These are phyloP conservation scores for Simalia tracyae DNA, from an alignment of 2,797 vertebrate species.

Conservation along the genomic window DNA sequence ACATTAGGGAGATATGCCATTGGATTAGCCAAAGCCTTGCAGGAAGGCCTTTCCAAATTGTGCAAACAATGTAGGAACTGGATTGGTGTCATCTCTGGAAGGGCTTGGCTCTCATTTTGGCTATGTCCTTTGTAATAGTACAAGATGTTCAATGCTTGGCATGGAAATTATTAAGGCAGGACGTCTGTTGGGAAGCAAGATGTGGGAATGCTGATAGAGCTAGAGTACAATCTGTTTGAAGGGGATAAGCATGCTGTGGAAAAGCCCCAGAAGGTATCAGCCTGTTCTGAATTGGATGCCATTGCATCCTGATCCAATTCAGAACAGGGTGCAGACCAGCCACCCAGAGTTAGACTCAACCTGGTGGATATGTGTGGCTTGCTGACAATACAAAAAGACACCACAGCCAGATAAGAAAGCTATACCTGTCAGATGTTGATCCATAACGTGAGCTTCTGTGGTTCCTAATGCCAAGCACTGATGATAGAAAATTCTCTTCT, in stretches of 20 bases:
- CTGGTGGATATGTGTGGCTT: conserved; percentile 28
- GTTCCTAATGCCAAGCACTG: not conserved
- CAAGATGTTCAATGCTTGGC: conserved; percentile 13
- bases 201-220: conserved; percentile 6
- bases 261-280: conserved; percentile 57
- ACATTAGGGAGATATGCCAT: conserved; percentile 37
- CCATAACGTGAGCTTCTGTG: not conserved
- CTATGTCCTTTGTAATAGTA: not conserved
- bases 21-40: conserved; percentile 49
- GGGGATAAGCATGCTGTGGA: conserved; percentile 64
- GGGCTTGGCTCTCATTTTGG: conserved; percentile 18
- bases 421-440: not conserved
- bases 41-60: conserved; percentile 15
- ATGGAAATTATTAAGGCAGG: not conserved
- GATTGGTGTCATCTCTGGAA: conserved; percentile 11
- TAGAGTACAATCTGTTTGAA: conserved; percentile 53
- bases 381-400: not conserved
- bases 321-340: conserved; percentile 8
- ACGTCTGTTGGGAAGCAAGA: conserved; percentile 32
- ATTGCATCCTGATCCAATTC: not conserved
- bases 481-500: not conserved
- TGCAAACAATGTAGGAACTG: conserved; percentile 18
- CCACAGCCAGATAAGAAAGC: not conserved
- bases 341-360: conserved; percentile 26
- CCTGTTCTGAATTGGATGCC: conserved; percentile 49